Percentiles rank a stretch among this genome's conserved stretches.
phyloP scores from a whole-genome alignment of 1,140 invertebrate species.

The Cardiocondyla obscurior region DNA sequence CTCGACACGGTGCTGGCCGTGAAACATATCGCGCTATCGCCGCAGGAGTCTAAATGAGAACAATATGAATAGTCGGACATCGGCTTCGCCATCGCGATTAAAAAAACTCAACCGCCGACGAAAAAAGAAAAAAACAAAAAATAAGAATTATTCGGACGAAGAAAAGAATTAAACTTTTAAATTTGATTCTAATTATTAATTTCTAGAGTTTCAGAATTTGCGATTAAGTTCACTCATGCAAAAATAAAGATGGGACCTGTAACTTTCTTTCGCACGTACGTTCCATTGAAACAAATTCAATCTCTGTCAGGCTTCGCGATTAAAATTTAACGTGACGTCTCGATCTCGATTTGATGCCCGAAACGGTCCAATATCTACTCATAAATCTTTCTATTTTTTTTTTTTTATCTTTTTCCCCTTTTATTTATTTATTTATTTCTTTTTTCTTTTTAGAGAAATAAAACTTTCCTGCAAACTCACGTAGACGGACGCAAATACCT shows the following conservation, averaged over 20 bases:
- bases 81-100: too few species aligned
- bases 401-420: too few species aligned
- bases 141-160: too few species aligned
- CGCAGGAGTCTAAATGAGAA: background rate
- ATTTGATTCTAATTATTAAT: too few species aligned
- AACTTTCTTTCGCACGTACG: background rate
- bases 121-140: too few species aligned
- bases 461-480: background rate
- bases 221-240: background rate
- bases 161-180: too few species aligned
- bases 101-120: too few species aligned
- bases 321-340: background rate
- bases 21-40: constrained; percentile 5
- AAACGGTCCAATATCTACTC: constrained; percentile 8
- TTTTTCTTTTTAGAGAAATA: background rate
- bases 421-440: too few species aligned
- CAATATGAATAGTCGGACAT: too few species aligned
- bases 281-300: constrained; percentile 17
- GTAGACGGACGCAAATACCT: background rate
- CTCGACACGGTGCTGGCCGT: background rate
- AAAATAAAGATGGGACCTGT: background rate
- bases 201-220: background rate
- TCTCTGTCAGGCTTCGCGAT: background rate
- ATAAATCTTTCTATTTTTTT: too few species aligned
- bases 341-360: background rate